Conservation (phyloP, 2,113 vertebrate genomes). For the Syngnathoides biaculeatus region DNA sequence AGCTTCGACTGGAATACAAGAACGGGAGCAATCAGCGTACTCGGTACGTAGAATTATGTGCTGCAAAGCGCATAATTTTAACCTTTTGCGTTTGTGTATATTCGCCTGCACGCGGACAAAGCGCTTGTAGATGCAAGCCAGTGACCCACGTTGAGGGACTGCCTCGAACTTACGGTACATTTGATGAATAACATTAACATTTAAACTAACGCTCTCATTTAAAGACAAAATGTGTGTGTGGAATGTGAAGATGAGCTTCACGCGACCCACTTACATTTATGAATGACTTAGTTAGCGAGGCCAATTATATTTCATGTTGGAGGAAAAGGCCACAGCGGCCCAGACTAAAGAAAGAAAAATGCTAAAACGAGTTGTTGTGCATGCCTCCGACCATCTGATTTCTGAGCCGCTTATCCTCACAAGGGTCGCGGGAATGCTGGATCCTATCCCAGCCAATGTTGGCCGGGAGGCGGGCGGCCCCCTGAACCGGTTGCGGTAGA, state of each 20-base stretch:
- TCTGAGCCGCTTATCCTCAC: too few species aligned
- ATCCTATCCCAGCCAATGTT: too few species aligned
- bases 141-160: conserved; percentile 54
- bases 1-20: conserved; percentile 83
- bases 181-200: conserved; percentile 75
- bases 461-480: too few species aligned
- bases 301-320: conserved; percentile 34
- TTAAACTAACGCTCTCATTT: conserved; percentile 64
- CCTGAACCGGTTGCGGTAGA: too few species aligned
- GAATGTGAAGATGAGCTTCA: conserved; percentile 54
- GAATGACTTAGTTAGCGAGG: conserved; percentile 51
- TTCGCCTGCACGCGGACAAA: neutral
- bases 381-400: too few species aligned
- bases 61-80: neutral
- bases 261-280: conserved; percentile 71
- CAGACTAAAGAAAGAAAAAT: neutral
- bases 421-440: too few species aligned
- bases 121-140: conserved; percentile 9
- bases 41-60: neutral
- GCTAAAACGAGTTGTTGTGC: too few species aligned
- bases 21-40: neutral
- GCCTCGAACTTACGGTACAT: conserved; percentile 57
- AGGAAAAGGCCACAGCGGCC: conserved; percentile 28
- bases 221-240: conserved; percentile 32
- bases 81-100: too few species aligned